Conservation (phyloP, 2,888 invertebrate genomes). For the Neelides folsomi region DNA sequence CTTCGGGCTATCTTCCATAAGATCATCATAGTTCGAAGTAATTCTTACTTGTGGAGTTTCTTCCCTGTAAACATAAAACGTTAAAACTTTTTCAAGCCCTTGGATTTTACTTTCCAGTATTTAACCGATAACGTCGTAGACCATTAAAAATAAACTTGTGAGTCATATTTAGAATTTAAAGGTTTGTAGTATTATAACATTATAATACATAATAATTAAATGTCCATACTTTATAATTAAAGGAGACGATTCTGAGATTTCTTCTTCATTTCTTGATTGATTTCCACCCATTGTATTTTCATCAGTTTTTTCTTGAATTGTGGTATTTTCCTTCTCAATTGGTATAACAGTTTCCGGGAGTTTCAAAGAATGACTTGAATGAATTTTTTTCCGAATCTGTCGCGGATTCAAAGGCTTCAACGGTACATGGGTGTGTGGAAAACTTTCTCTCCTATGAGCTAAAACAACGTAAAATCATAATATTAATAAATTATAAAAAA, state of each 20-base stretch:
- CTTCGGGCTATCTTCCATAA: constrained; percentile 25
- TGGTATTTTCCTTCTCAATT: too few relatives aligned
- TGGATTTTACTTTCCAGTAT: background rate
- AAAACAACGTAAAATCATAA: constrained; percentile 31
- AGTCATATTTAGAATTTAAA: too few relatives aligned
- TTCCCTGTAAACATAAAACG: background rate
- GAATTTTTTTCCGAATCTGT: constrained; percentile 42
- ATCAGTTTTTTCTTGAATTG: too few relatives aligned
- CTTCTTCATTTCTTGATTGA: too few relatives aligned
- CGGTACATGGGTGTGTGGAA: constrained; percentile 51
- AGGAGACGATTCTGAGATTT: too few relatives aligned
- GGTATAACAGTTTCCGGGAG: too few relatives aligned
- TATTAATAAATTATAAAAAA: constrained; percentile 1
- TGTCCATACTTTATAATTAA: too few relatives aligned
- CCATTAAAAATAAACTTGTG: background rate
- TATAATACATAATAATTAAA: too few relatives aligned
- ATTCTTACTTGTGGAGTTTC: background rate
- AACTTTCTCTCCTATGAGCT: constrained; percentile 52
- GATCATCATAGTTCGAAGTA: constrained; percentile 12
- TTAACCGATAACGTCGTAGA: background rate
- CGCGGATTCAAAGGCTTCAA: constrained; percentile 46
- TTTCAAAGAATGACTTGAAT: constrained; percentile 7
- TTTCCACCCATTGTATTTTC: too few relatives aligned
- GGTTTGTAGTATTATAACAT: too few relatives aligned
- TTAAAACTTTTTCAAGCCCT: background rate